A percentile compares a stretch with the other conserved stretches of the same genome.
Conservation (phyloP, 2,113 vertebrate species). For the Mormyrus lacerda region DNA sequence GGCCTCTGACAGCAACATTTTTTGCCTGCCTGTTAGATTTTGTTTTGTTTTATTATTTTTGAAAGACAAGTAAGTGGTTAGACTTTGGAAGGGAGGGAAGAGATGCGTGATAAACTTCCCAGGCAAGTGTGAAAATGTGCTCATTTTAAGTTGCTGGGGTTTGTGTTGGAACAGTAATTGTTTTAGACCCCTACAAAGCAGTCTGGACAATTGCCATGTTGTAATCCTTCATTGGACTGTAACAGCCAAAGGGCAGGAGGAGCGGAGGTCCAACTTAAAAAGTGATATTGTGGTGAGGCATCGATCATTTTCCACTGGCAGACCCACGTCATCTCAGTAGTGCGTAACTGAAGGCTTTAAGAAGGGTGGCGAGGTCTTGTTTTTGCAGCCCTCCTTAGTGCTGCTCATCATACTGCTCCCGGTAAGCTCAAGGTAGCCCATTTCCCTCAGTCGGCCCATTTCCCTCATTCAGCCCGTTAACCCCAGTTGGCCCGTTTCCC, state of each 20-base stretch:
- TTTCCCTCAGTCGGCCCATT: background rate
- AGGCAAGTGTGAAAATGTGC: background rate
- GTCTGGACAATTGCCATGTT: background rate
- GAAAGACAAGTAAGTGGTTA: slow-evolving; percentile 8
- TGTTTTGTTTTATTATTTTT: slow-evolving; percentile 11
- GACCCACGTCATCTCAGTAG: slow-evolving; percentile 29
- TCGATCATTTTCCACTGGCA: slow-evolving; percentile 26
- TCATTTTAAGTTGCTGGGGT: background rate
- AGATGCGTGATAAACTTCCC: background rate
- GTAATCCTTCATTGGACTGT: slow-evolving; percentile 15
- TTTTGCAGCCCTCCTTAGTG: slow-evolving; percentile 10
- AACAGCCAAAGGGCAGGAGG: slow-evolving; percentile 9
- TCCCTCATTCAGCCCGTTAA: background rate
- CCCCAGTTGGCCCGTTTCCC: too few relatives aligned
- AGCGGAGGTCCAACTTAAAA: slow-evolving; percentile 20
- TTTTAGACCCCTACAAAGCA: slow-evolving; percentile 8
- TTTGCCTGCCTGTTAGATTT: background rate
- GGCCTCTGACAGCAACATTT: background rate
- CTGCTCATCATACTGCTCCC: background rate
- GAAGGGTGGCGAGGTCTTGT: slow-evolving; percentile 24
- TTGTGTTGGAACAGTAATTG: slow-evolving; percentile 16
- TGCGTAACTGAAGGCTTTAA: slow-evolving; percentile 30
- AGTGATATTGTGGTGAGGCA: background rate
- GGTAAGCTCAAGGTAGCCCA: background rate
- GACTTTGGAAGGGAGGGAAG: background rate